Percentiles rank a stretch among this genome's conserved stretches.
phyloP scores from a whole-genome alignment of 2,888 invertebrate genomes.

The Sarcophaga carnaria region DNA sequence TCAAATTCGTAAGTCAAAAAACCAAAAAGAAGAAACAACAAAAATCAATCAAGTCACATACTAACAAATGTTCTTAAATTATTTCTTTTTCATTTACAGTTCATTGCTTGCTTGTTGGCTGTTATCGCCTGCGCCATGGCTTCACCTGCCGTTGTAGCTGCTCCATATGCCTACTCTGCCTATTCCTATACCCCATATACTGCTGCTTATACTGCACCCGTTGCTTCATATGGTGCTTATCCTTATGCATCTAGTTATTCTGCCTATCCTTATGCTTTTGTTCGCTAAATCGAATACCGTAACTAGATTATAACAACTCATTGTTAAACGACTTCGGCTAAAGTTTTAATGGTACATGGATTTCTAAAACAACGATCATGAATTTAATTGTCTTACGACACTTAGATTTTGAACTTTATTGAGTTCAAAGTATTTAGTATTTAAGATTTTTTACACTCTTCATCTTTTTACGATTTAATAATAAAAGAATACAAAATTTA shows the following conservation, averaged over 20 bases:
- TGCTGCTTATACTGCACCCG: constrained; percentile 76
- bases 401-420: constrained; percentile 35
- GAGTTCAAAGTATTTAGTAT: constrained; percentile 1
- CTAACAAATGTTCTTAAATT: neutral
- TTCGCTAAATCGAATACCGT: constrained; percentile 73
- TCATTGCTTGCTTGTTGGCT: constrained; percentile 81
- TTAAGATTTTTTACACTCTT: constrained; percentile 20
- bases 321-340: neutral
- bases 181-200: constrained; percentile 47
- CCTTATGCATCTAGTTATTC: constrained; percentile 78
- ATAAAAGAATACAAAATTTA: constrained; percentile 23
- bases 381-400: constrained; percentile 7
- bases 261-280: constrained; percentile 74
- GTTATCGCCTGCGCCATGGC: constrained; percentile 80
- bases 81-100: constrained; percentile 70
- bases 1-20: constrained; percentile 79
- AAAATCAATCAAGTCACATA: neutral
- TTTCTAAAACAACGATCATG: neutral
- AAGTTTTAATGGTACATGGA: neutral
- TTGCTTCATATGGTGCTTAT: constrained; percentile 79
- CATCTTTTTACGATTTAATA: neutral
- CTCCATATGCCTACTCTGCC: constrained; percentile 83
- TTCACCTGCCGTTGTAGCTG: constrained; percentile 82
- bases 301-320: too few relatives aligned
- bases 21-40: neutral